phyloP scores from a whole-genome alignment of 2,888 invertebrate species.

The Drosophila multiciliata region DNA sequence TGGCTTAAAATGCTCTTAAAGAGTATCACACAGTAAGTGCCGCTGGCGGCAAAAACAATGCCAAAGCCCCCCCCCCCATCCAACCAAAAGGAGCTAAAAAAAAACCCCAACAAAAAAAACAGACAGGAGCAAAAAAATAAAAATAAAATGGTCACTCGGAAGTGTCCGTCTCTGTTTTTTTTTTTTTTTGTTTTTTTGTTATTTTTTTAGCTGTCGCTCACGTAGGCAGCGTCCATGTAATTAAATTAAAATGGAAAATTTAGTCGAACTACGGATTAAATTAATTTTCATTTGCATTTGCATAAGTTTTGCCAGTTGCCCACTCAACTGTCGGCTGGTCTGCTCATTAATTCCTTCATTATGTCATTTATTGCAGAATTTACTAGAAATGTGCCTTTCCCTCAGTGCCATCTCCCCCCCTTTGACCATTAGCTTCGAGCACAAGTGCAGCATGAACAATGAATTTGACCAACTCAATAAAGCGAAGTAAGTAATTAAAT shows the following conservation, averaged over 20 bases:
- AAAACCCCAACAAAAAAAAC: not conserved
- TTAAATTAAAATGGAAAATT: conserved; percentile 85
- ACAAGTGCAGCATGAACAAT: conserved; percentile 28
- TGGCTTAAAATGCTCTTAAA: conserved; percentile 76
- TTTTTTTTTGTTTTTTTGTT: conserved; percentile 27
- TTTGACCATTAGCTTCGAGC: conserved; percentile 21
- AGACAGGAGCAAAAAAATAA: conserved; percentile 3
- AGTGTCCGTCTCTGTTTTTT: conserved; percentile 47
- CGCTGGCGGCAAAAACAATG: conserved; percentile 11
- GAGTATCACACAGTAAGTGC: conserved; percentile 50
- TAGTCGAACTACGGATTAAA: conserved; percentile 84
- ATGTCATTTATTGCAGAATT: conserved; percentile 74
- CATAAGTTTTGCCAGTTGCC: conserved; percentile 78
- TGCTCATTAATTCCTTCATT: conserved; percentile 76
- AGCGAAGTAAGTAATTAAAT: conserved; percentile 32
- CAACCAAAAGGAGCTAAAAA: not conserved
- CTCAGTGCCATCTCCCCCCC: conserved; percentile 39
- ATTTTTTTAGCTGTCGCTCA: conserved; percentile 82
- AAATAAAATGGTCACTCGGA: conserved; percentile 55
- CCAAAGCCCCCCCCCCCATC: not conserved
- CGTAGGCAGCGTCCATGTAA: conserved; percentile 84
- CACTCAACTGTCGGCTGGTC: conserved; percentile 29
- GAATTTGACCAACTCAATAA: conserved; percentile 11
- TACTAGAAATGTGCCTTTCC: conserved; percentile 59
- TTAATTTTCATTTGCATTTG: conserved; percentile 85